phyloP scores from a whole-genome alignment of 2,888 invertebrate species.

The Vanessa cardui region DNA sequence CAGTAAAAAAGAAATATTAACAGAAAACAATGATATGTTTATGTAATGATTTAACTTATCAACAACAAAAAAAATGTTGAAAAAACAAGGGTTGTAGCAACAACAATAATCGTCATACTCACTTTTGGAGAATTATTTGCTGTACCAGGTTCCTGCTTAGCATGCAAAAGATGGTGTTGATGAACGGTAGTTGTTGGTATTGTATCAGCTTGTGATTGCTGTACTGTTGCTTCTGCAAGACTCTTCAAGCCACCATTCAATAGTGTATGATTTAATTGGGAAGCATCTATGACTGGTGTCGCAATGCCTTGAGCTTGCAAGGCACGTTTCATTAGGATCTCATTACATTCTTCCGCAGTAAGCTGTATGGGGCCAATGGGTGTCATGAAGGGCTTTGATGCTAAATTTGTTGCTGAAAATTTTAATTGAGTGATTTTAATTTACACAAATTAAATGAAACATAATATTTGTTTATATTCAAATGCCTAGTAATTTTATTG shows the following conservation, averaged over 20 bases:
- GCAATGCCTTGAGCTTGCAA: slow-evolving; percentile 85
- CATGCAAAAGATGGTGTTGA: slow-evolving; percentile 77
- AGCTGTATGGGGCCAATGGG: slow-evolving; percentile 88
- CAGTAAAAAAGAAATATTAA: too few relatives aligned
- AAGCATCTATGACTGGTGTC: slow-evolving; percentile 76
- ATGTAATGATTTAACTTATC: too few relatives aligned
- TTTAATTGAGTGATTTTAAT: slow-evolving; percentile 16
- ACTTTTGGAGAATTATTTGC: slow-evolving; percentile 82
- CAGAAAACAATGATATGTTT: too few relatives aligned
- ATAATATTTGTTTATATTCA: too few relatives aligned
- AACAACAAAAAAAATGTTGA: too few relatives aligned
- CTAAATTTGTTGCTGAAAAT: slow-evolving; percentile 69
- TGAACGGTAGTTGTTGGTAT: slow-evolving; percentile 67
- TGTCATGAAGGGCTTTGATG: slow-evolving; percentile 86
- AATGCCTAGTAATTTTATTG: too few relatives aligned
- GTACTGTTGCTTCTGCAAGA: slow-evolving; percentile 65
- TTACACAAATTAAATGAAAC: too few relatives aligned
- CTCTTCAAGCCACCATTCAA: slow-evolving; percentile 73
- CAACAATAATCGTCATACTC: slow-evolving; percentile 43
- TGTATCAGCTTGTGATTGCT: slow-evolving; percentile 66
- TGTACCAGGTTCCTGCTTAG: slow-evolving; percentile 84
- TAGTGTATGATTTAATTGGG: slow-evolving; percentile 73
- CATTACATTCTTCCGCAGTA: slow-evolving; percentile 90
- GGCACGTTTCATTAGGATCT: slow-evolving; percentile 89
- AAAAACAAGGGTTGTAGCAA: too few relatives aligned